phyloP scores from a whole-genome alignment of 2,888 invertebrate genomes.

The Parnassius mnemosyne region DNA sequence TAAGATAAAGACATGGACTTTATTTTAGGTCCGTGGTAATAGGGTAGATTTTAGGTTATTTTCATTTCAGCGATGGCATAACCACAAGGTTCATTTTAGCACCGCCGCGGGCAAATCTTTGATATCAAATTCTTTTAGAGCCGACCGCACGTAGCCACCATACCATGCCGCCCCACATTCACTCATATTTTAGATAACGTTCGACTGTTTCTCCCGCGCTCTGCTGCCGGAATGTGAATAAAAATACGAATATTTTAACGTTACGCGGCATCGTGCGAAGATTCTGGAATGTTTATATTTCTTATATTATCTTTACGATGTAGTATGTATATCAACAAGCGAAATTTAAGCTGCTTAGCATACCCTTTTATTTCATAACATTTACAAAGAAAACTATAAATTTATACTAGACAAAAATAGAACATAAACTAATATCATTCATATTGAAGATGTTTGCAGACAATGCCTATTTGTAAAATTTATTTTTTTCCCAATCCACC shows the following conservation, averaged over 20 bases:
- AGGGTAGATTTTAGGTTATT: constrained; percentile 6
- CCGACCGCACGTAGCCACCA: constrained; percentile 63
- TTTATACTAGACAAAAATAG: not conserved
- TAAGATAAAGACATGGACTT: too few relatives aligned
- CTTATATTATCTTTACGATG: constrained; percentile 24
- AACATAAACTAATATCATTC: too few relatives aligned
- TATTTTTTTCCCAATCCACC: too few relatives aligned
- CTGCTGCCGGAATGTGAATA: constrained; percentile 54
- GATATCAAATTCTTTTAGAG: constrained; percentile 75
- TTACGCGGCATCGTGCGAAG: constrained; percentile 44
- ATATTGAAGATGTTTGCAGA: too few relatives aligned
- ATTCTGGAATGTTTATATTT: constrained; percentile 45
- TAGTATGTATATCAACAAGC: constrained; percentile 2
- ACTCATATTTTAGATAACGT: constrained; percentile 74
- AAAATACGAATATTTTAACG: constrained; percentile 64
- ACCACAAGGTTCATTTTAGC: constrained; percentile 41
- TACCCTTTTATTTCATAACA: constrained; percentile 5
- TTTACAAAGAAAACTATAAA: constrained; percentile 4
- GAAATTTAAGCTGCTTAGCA: too few relatives aligned
- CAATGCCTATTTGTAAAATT: too few relatives aligned
- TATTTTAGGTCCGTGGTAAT: not conserved
- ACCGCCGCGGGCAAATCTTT: constrained; percentile 58
- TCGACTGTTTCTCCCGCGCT: constrained; percentile 60
- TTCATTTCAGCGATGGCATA: constrained; percentile 31
- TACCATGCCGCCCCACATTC: constrained; percentile 56